A percentile compares a stretch with the other conserved stretches of the same genome.
phyloP scores from a whole-genome alignment of 1,140 invertebrate genomes.

The Pygmarrhopalites habei region DNA sequence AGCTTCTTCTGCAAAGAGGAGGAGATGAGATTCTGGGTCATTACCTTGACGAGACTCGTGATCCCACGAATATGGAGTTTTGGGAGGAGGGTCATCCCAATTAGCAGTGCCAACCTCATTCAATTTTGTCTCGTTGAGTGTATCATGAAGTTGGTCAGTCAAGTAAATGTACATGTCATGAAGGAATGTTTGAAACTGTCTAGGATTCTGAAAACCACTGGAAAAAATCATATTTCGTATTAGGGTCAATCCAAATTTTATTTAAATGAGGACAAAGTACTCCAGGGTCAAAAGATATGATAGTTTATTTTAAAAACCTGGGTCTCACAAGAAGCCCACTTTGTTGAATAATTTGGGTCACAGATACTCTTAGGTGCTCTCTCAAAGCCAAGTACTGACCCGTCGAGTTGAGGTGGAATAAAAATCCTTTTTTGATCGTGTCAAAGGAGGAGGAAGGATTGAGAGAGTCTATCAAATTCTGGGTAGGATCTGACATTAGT shows the following conservation, averaged over 20 bases:
- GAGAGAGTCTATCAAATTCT: neutral
- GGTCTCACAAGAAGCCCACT: conserved; percentile 8
- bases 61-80: neutral
- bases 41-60: conserved; percentile 4
- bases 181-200: conserved; percentile 16
- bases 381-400: conserved; percentile 22
- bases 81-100: neutral
- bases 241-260: too few relatives aligned
- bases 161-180: conserved; percentile 33
- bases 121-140: conserved; percentile 11
- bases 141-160: conserved; percentile 25
- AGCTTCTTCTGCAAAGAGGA: conserved; percentile 20
- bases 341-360: conserved; percentile 30
- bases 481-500: neutral
- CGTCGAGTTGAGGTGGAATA: conserved; percentile 28
- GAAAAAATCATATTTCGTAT: too few relatives aligned
- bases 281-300: too few relatives aligned
- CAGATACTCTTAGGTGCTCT: conserved; percentile 22
- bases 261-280: too few relatives aligned
- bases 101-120: neutral
- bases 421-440: conserved; percentile 29
- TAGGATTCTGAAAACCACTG: conserved; percentile 11
- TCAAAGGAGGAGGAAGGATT: conserved; percentile 19
- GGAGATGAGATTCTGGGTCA: conserved; percentile 6
- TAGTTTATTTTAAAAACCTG: too few relatives aligned